Percentiles rank a stretch among this genome's conserved stretches.
phyloP scores from a whole-genome alignment of 2,888 invertebrate genomes.

The Drosophila pseudotalamancana region DNA sequence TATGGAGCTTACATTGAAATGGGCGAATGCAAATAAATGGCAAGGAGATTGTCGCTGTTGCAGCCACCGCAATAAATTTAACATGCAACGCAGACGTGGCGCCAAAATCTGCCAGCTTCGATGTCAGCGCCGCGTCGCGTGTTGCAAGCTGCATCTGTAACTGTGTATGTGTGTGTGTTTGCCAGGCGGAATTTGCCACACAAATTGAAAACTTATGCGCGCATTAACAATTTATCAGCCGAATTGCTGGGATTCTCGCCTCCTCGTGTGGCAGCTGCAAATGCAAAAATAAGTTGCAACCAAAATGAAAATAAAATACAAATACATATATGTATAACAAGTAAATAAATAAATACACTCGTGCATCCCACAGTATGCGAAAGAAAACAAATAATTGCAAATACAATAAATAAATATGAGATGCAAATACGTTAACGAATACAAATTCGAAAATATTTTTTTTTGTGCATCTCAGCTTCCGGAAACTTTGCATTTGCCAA shows the following conservation, averaged over 20 bases:
- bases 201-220: slow-evolving; percentile 78
- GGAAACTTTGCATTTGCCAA: background rate
- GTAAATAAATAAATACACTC: slow-evolving; percentile 24
- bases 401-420: slow-evolving; percentile 36
- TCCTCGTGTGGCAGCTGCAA: slow-evolving; percentile 53
- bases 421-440: slow-evolving; percentile 17
- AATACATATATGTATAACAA: background rate
- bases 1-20: slow-evolving; percentile 60
- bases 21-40: slow-evolving; percentile 72
- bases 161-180: slow-evolving; percentile 22
- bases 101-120: slow-evolving; percentile 72
- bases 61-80: slow-evolving; percentile 68
- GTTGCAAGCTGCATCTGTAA: slow-evolving; percentile 54
- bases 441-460: background rate
- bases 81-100: slow-evolving; percentile 72
- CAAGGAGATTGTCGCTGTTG: slow-evolving; percentile 68
- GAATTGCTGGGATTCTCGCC: slow-evolving; percentile 65
- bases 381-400: slow-evolving; percentile 59
- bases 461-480: slow-evolving; percentile 6
- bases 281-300: slow-evolving; percentile 35
- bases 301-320: background rate
- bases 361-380: slow-evolving; percentile 23
- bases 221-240: slow-evolving; percentile 76
- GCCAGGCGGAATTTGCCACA: slow-evolving; percentile 65
- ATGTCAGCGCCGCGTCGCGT: slow-evolving; percentile 44